Conservation (phyloP, 2,797 vertebrate genomes). For the Buceros bicornis region DNA sequence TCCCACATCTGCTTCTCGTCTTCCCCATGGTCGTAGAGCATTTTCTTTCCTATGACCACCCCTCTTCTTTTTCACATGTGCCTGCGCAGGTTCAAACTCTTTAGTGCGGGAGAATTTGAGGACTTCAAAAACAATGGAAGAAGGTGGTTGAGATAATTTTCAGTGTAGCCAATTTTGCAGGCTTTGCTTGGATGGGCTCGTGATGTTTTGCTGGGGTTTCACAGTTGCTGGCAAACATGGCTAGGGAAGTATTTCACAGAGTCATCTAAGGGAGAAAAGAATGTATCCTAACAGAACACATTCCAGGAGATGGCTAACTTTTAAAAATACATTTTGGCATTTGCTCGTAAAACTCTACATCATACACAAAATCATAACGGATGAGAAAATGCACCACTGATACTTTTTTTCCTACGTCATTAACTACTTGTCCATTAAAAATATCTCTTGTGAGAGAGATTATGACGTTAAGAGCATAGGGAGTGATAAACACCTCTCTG, state of each 20-base stretch:
- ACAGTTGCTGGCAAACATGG: slow-evolving; percentile 8
- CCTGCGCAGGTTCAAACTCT: not conserved
- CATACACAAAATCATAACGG: not conserved
- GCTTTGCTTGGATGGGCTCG: not conserved
- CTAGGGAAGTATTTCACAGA: not conserved
- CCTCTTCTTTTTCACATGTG: not conserved
- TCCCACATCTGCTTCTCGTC: not conserved
- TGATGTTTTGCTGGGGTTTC: slow-evolving; percentile 7
- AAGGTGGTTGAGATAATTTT: slow-evolving; percentile 2
- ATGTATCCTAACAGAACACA: not conserved
- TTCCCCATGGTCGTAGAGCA: not conserved
- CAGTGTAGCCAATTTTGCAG: not conserved
- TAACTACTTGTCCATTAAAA: not conserved
- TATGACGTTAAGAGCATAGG: not conserved
- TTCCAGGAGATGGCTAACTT: slow-evolving; percentile 5
- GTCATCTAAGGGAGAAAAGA: slow-evolving; percentile 11
- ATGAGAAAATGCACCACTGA: not conserved
- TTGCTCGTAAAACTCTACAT: not conserved
- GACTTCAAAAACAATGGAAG: not conserved
- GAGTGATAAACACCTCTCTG: not conserved
- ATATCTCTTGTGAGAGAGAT: not conserved
- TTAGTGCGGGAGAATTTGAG: not conserved
- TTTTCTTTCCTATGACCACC: not conserved
- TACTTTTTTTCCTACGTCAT: not conserved
- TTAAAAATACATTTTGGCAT: not conserved